Evolutionary conservation across 2,888 invertebrate genomes (phyloP).

Genomic region (Amiota communis): DNA sequence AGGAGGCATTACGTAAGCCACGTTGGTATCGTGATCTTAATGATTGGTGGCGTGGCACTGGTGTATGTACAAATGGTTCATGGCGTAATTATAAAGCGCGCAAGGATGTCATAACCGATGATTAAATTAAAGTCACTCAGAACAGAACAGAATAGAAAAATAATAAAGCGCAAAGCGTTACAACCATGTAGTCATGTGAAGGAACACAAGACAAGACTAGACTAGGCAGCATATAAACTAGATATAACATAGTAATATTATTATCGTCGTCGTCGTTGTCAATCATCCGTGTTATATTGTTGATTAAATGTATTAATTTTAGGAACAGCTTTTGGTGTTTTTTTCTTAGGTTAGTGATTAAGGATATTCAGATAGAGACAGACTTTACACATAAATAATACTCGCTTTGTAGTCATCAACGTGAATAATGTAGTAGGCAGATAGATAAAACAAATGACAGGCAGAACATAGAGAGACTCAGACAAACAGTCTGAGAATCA

Average conservation of each 20-base stretch:
- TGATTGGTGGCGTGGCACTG: conserved; percentile 92
- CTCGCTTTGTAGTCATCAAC: conserved; percentile 27
- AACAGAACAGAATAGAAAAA: conserved; percentile 44
- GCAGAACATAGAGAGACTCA: background rate
- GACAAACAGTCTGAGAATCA: background rate
- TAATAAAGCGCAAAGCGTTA: background rate
- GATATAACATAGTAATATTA: conserved; percentile 30
- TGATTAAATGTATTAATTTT: conserved; percentile 37
- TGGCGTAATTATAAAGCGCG: conserved; percentile 77
- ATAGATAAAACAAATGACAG: background rate
- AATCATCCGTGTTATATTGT: conserved; percentile 46
- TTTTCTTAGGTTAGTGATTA: conserved; percentile 45
- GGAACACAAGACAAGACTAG: background rate
- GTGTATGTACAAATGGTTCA: conserved; percentile 84
- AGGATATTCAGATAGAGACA: conserved; percentile 27
- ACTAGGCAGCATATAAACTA: conserved; percentile 8
- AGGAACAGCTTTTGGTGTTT: conserved; percentile 27
- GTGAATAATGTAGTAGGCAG: background rate
- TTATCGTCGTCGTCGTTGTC: conserved; percentile 38
- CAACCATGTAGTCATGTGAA: background rate
- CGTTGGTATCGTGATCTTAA: conserved; percentile 81
- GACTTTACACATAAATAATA: conserved; percentile 23
- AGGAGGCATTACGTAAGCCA: conserved; percentile 68
- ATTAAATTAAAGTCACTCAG: conserved; percentile 60
- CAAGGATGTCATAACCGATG: conserved; percentile 72